These are phyloP conservation scores for Leptodactylus fallax DNA, from an alignment of 2,797 vertebrate species.

Conservation along the genomic window DNA sequence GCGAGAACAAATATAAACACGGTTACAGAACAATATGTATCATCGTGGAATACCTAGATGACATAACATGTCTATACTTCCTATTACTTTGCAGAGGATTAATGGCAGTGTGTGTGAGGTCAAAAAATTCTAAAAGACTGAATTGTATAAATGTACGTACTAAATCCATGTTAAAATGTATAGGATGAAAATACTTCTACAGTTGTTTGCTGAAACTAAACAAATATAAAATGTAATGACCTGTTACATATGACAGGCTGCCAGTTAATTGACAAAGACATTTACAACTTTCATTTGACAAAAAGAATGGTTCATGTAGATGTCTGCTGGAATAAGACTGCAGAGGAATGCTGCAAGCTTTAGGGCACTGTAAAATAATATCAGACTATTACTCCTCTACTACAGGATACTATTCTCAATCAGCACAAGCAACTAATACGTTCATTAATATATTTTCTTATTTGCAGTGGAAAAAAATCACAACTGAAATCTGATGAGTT, in stretches of 20 bases:
- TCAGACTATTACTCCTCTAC: too few relatives aligned
- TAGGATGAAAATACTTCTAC: conserved; percentile 7
- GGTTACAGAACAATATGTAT: neutral
- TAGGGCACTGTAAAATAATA: too few relatives aligned
- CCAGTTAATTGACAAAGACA: neutral
- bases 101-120: neutral
- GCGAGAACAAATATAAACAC: conserved; percentile 7
- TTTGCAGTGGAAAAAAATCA: too few relatives aligned
- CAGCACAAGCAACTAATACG: too few relatives aligned
- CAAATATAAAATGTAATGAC: conserved; percentile 18
- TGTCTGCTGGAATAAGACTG: neutral
- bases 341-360: too few relatives aligned
- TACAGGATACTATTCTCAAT: too few relatives aligned
- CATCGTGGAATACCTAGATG: neutral
- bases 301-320: conserved; percentile 2
- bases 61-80: neutral
- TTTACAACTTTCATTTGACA: conserved; percentile 11
- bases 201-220: conserved; percentile 9
- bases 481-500: too few relatives aligned
- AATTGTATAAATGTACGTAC: neutral
- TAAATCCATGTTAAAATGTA: conserved; percentile 1
- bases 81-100: neutral
- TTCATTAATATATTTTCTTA: too few relatives aligned
- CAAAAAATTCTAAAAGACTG: neutral
- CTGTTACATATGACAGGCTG: neutral